phyloP scores from a whole-genome alignment of 2,888 invertebrate genomes.

The Eilema depressum region DNA sequence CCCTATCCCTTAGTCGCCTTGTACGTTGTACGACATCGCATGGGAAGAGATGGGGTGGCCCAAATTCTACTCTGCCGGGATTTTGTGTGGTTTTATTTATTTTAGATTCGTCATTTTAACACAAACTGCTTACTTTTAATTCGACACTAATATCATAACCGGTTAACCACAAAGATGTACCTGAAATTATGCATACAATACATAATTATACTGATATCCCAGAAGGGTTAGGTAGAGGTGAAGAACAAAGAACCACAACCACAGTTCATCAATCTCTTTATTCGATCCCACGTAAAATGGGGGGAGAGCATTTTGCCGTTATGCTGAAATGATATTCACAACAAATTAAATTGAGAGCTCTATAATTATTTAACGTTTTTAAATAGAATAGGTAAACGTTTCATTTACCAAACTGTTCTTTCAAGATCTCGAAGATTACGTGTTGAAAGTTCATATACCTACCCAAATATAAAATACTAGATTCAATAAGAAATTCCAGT shows the following conservation, averaged over 20 bases:
- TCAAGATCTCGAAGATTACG: slow-evolving; percentile 12
- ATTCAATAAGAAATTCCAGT: slow-evolving; percentile 56
- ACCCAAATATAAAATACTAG: no score
- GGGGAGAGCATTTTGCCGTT: neutral
- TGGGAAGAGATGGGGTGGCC: no score
- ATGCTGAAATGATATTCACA: neutral
- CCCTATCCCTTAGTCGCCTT: no score
- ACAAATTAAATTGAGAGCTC: neutral
- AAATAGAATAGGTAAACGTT: neutral
- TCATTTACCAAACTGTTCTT: neutral
- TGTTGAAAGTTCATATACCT: slow-evolving; percentile 53
- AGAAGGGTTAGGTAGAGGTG: neutral
- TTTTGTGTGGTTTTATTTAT: neutral
- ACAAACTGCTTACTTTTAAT: neutral
- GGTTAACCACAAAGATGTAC: neutral
- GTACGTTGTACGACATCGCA: no score
- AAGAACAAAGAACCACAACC: no score
- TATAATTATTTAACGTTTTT: neutral
- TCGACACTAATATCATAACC: neutral
- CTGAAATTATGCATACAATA: neutral
- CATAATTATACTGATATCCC: neutral
- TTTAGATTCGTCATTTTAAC: neutral
- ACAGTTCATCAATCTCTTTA: neutral
- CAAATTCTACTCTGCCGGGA: no score
- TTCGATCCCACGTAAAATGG: neutral